Base-by-base conservation (phyloP, 92 coral and sea anemone species). In the Paragorgia papillata region DNA sequence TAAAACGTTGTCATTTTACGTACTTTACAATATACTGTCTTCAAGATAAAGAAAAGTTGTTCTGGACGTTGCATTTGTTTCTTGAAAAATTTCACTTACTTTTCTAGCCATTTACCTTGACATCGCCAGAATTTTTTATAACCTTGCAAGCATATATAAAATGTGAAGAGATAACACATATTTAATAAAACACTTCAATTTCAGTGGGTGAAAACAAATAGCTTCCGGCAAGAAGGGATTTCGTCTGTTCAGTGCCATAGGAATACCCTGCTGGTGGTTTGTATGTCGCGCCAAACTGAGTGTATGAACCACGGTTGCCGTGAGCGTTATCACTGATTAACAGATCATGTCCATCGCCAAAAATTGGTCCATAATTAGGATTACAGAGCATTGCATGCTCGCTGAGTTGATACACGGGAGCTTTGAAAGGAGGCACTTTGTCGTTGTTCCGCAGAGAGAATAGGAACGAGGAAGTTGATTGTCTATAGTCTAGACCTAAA, bases 211-310 rank as follows among this genome's bases (percentile, higher is more conserved):
- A 14, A 41, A 62, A 62, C 13, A 15, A 0, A 15, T 30, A 9
- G 15, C 44, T 32, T 31, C 48, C 68, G 26, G 43, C 44, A 30
- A 62, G 24, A 35, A 62, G 43, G 24, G 21, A 8, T 1, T 34
- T 35, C 44, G 68, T 32, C 15, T 62, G 43, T 32, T 26, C 15
- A 19, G 32, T 59, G 10, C 65, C 65, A 34, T 9, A 34, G 6
- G 20, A 20, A 32, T 62, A 62, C 17, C 68, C 68, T 32, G 20
- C n/a, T 62, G 68, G 68, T 13, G 46, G 68, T 62, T 62, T 35
- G 44, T 62, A 62, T 32, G 68, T 30, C 21, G 30, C 1, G 3
- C 68, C 68, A 62, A 62, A 27, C 13, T 32, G 9, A 1, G 25
- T 62, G 18, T 7, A 3, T 15, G 68, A 62, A 21, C 1, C 43